These are phyloP conservation scores for Drymodes brunneopygia DNA, from an alignment of 2,113 vertebrate genomes.

Conservation along the genomic window DNA sequence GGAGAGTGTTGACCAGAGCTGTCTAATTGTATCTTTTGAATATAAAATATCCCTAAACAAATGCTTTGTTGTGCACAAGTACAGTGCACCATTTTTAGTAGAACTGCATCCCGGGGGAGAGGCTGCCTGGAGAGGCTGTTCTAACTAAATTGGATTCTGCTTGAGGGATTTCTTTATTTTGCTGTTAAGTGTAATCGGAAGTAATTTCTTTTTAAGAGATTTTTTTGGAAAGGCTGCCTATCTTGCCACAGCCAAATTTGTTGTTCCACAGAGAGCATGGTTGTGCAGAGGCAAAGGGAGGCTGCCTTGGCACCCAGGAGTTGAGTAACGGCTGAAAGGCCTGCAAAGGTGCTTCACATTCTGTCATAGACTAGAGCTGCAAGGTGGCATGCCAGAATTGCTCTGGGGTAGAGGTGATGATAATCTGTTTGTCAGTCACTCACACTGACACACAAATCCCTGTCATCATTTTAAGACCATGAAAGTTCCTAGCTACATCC, in stretches of 20 bases:
- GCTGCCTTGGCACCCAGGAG: neutral
- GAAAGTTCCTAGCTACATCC: neutral
- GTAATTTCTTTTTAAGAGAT: neutral
- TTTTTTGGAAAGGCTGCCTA: neutral
- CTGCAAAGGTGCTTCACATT: neutral
- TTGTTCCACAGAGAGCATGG: neutral
- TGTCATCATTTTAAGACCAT: neutral
- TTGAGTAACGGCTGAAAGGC: neutral
- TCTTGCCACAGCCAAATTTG: neutral
- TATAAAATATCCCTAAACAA: neutral
- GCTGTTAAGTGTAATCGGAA: neutral
- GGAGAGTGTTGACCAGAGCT: neutral
- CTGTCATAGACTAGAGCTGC: neutral
- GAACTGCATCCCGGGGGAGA: neutral
- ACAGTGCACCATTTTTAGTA: neutral
- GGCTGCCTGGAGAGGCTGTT: neutral
- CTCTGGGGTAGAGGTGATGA: neutral
- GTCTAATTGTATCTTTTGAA: neutral
- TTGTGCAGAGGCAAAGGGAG: rapidly evolving
- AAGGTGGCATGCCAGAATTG: neutral
- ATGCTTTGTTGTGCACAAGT: neutral
- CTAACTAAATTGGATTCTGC: neutral
- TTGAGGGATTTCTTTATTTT: neutral
- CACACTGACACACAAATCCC: neutral
- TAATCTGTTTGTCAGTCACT: neutral